Conservation (phyloP, 2,113 vertebrate genomes). For the Sylvietta virens region DNA sequence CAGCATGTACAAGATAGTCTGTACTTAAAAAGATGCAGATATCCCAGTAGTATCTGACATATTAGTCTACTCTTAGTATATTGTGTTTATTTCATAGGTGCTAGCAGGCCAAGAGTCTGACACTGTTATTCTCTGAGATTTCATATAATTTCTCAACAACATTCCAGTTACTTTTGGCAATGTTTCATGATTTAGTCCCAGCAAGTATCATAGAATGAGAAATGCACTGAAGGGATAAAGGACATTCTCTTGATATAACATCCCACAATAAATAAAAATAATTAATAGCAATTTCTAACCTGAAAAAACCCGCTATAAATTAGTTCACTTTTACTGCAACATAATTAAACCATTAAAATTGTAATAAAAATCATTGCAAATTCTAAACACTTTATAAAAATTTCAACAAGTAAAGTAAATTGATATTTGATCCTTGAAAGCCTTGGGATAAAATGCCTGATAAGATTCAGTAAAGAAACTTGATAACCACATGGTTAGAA, state of each 20-base stretch:
- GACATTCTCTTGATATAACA: neutral
- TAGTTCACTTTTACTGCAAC: neutral
- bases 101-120: neutral
- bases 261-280: neutral
- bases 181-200: neutral
- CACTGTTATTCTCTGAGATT: neutral
- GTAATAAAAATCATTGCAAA: neutral
- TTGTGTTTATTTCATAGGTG: neutral
- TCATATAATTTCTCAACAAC: neutral
- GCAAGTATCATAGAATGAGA: neutral
- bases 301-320: neutral
- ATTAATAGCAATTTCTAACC: neutral
- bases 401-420: conserved; percentile 1
- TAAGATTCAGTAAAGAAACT: neutral
- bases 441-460: neutral
- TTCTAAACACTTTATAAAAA: neutral
- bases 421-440: neutral
- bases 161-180: neutral
- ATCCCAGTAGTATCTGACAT: neutral
- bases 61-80: neutral
- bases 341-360: neutral
- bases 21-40: neutral
- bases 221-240: neutral
- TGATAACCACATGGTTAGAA: neutral
- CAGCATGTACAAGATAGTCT: neutral